phyloP scores from a whole-genome alignment of 1,140 invertebrate genomes.

The Chelonus insularis region DNA sequence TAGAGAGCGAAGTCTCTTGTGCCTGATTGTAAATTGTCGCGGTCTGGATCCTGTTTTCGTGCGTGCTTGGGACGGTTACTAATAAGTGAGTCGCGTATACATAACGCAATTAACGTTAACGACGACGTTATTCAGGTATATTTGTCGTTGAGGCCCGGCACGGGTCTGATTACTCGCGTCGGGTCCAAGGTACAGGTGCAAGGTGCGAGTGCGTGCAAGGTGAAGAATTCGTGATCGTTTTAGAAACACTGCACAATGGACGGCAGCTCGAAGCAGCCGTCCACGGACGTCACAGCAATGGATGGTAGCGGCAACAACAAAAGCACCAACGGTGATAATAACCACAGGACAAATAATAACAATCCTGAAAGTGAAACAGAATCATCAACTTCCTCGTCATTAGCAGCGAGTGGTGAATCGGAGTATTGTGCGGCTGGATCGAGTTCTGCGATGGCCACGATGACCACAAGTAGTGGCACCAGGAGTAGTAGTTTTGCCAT shows the following conservation, averaged over 20 bases:
- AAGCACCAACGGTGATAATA: constrained; percentile 3
- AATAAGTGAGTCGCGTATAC: too few relatives aligned
- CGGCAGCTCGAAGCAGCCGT: constrained; percentile 41
- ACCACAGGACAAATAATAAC: constrained; percentile 9
- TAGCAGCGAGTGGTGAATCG: not conserved
- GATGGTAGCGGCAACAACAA: constrained; percentile 30
- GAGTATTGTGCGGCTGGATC: constrained; percentile 3
- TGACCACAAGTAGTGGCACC: constrained; percentile 9
- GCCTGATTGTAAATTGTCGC: too few relatives aligned
- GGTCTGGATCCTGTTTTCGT: not conserved
- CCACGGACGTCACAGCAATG: constrained; percentile 45
- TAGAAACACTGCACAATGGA: constrained; percentile 41
- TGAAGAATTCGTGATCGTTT: constrained; percentile 7
- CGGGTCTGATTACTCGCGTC: constrained; percentile 5
- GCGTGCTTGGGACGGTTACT: not conserved
- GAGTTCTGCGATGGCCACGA: constrained; percentile 9
- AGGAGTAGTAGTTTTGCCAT: constrained; percentile 17
- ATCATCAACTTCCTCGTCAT: constrained; percentile 5
- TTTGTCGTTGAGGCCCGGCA: not conserved
- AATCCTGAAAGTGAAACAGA: constrained; percentile 7
- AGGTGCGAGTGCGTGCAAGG: constrained; percentile 1
- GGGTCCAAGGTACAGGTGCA: constrained; percentile 11
- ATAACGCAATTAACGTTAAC: not conserved
- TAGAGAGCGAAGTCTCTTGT: not conserved
- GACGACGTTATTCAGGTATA: not conserved